phyloP scores from a whole-genome alignment of 2,113 vertebrate species.

The Semicossyphus pulcher region DNA sequence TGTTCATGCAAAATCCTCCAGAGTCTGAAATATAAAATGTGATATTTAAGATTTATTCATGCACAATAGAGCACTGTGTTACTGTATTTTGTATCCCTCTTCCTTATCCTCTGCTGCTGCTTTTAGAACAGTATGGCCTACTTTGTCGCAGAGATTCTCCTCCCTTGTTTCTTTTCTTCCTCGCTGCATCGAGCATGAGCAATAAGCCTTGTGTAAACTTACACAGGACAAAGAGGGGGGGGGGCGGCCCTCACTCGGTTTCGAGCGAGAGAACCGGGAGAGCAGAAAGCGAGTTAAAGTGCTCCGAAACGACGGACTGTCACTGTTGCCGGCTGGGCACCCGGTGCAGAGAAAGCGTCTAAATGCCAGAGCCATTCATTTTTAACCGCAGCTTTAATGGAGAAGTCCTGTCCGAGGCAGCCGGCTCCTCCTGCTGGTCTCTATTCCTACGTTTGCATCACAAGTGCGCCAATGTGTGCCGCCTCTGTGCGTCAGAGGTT shows the following conservation, averaged over 20 bases:
- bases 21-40: neutral
- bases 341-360: constrained; percentile 18
- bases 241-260: neutral
- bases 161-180: neutral
- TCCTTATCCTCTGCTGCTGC: neutral
- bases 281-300: constrained; percentile 53
- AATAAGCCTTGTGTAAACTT: constrained; percentile 53
- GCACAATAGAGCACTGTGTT: neutral
- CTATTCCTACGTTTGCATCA: constrained; percentile 21
- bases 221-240: constrained; percentile 5
- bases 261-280: constrained; percentile 7
- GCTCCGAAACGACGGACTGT: constrained; percentile 13
- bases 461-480: neutral
- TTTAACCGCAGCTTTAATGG: constrained; percentile 70
- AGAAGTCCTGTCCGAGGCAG: constrained; percentile 49
- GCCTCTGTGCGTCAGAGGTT: neutral
- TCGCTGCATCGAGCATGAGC: constrained; percentile 9
- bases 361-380: constrained; percentile 60
- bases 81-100: neutral
- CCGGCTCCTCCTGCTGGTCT: neutral
- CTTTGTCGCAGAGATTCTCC: neutral
- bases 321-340: constrained; percentile 11
- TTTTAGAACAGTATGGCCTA: neutral
- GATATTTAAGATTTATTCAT: neutral
- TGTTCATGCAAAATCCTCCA: neutral